These are phyloP conservation scores for Seriola dumerili DNA, from an alignment of 2,113 vertebrate species.

Conservation along the genomic window DNA sequence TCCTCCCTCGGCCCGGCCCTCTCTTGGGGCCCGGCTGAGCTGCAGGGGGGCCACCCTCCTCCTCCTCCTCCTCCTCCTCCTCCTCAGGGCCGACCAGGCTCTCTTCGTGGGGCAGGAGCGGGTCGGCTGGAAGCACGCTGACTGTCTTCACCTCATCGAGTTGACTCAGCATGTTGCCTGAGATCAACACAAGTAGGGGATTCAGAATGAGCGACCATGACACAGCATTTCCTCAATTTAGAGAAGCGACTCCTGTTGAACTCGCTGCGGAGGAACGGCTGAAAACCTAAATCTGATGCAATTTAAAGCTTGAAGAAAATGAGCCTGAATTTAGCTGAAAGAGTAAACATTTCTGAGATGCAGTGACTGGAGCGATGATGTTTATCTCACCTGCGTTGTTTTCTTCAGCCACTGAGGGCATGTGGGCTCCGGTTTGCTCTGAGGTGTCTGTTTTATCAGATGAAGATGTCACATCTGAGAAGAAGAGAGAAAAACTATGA, in stretches of 20 bases:
- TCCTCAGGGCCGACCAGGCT: constrained; percentile 56
- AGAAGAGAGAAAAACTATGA: neutral
- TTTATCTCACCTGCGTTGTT: constrained; percentile 61
- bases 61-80: constrained; percentile 60
- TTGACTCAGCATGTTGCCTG: constrained; percentile 88
- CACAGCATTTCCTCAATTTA: neutral
- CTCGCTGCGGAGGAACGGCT: neutral
- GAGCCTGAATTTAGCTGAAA: neutral
- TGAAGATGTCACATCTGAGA: constrained; percentile 56
- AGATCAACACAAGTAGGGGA: neutral
- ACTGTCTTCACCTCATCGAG: constrained; percentile 82
- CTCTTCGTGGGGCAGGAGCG: constrained; percentile 72
- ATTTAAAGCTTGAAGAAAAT: neutral
- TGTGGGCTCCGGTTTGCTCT: constrained; percentile 23
- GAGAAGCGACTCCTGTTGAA: neutral
- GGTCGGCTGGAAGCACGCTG: constrained; percentile 58
- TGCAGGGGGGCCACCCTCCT: constrained; percentile 19
- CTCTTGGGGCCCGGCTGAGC: constrained; percentile 80
- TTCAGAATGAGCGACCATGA: neutral
- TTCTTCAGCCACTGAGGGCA: constrained; percentile 52
- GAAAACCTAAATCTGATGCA: neutral
- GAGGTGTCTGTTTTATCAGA: constrained; percentile 37
- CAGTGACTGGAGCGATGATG: neutral
- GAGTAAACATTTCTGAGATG: neutral
- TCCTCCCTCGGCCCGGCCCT: constrained; percentile 87